These are phyloP conservation scores for Meta bourneti DNA, from an alignment of 2,888 invertebrate genomes.

Conservation along the genomic window DNA sequence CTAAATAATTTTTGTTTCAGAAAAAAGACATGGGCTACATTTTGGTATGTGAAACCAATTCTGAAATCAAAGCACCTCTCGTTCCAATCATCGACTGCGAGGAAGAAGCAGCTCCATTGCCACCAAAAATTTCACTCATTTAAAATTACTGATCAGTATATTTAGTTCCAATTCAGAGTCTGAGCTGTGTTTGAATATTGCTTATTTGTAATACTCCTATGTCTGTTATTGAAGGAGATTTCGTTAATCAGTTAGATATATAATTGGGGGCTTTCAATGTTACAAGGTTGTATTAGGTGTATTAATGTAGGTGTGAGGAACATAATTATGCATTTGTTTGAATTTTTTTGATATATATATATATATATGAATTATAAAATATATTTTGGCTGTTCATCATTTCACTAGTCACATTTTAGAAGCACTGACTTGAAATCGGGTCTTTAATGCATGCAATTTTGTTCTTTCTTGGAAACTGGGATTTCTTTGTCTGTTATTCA, in stretches of 20 bases:
- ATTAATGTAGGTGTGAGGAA: constrained; percentile 36
- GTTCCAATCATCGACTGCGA: constrained; percentile 50
- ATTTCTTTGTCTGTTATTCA: not conserved
- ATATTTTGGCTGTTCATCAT: constrained; percentile 18
- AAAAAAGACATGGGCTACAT: constrained; percentile 65
- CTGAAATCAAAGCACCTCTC: constrained; percentile 54
- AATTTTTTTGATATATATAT: constrained; percentile 32
- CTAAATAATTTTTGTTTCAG: constrained; percentile 13
- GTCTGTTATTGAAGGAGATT: constrained; percentile 14
- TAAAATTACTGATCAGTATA: constrained; percentile 17
- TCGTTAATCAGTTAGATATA: constrained; percentile 33
- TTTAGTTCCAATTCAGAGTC: constrained; percentile 3
- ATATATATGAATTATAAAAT: not conserved
- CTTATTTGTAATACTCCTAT: constrained; percentile 35
- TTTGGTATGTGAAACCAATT: constrained; percentile 61
- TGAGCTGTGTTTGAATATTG: constrained; percentile 21
- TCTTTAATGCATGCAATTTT: not conserved
- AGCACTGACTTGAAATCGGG: not conserved
- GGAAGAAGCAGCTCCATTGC: constrained; percentile 73
- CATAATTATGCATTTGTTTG: constrained; percentile 28
- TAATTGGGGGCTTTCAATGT: constrained; percentile 62
- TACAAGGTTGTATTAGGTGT: constrained; percentile 31
- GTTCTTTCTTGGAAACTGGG: not conserved
- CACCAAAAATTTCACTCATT: constrained; percentile 69
- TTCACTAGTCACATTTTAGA: constrained; percentile 53